Conservation (phyloP, 2,888 invertebrate species). For the Cheilosia grossa region DNA sequence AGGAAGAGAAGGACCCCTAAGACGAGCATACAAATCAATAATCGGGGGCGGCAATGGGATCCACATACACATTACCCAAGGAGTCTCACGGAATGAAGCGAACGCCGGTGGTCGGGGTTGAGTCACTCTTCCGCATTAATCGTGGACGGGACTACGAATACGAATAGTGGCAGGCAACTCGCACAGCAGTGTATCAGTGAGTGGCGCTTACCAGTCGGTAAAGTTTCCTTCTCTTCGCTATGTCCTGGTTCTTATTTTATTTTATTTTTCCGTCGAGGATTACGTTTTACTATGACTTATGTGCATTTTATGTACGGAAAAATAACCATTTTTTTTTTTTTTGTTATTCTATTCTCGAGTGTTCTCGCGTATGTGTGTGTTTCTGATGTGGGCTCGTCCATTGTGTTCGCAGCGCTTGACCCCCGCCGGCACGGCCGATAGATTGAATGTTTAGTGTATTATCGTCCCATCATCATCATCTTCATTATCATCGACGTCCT, state of each 20-base stretch:
- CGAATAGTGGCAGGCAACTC: constrained; percentile 4
- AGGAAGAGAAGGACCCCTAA: neutral
- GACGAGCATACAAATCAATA: constrained; percentile 64
- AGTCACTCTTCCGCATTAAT: constrained; percentile 53
- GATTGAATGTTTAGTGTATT: constrained; percentile 36
- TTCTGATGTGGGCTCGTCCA: constrained; percentile 9
- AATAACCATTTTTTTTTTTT: constrained; percentile 60
- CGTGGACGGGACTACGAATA: constrained; percentile 33
- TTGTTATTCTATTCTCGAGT: constrained; percentile 1
- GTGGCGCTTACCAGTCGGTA: constrained; percentile 64
- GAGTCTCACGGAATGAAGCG: constrained; percentile 18
- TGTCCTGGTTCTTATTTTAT: constrained; percentile 47
- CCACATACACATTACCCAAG: constrained; percentile 27
- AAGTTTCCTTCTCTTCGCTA: constrained; percentile 32
- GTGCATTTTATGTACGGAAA: constrained; percentile 62
- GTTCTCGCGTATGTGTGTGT: constrained; percentile 13
- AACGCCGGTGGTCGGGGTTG: constrained; percentile 2
- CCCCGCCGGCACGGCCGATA: constrained; percentile 29
- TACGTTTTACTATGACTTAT: constrained; percentile 57
- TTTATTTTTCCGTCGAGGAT: constrained; percentile 25
- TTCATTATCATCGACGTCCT: constrained; percentile 20
- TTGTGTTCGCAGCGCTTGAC: constrained; percentile 40
- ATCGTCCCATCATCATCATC: constrained; percentile 35
- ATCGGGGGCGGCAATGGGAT: constrained; percentile 57
- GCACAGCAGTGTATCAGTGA: constrained; percentile 37